These are phyloP conservation scores for Drosophila rellima DNA, from an alignment of 2,888 invertebrate species.

Conservation along the genomic window DNA sequence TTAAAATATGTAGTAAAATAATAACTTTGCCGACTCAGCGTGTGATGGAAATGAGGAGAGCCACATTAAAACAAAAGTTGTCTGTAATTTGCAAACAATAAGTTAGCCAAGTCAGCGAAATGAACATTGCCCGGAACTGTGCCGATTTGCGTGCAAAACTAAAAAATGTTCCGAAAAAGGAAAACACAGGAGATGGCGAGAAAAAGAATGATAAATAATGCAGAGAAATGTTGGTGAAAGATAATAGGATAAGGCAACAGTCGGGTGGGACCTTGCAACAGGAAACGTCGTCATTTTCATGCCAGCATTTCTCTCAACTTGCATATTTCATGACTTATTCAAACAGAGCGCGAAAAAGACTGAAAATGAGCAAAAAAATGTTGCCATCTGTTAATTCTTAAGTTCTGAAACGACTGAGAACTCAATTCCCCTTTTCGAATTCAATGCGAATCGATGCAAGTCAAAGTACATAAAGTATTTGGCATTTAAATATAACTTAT, in stretches of 20 bases:
- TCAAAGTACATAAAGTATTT: conserved; percentile 22
- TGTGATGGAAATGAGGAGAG: neutral
- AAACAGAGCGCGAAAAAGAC: conserved; percentile 18
- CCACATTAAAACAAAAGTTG: conserved; percentile 58
- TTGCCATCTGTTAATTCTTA: conserved; percentile 23
- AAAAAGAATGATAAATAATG: conserved; percentile 35
- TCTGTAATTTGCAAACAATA: conserved; percentile 62
- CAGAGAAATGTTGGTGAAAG: conserved; percentile 42
- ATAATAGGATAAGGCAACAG: conserved; percentile 64
- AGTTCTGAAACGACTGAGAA: conserved; percentile 14
- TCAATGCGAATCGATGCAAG: conserved; percentile 21
- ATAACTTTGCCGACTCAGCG: neutral
- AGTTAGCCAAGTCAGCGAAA: conserved; percentile 67
- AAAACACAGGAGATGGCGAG: conserved; percentile 7
- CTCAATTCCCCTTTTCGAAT: conserved; percentile 43
- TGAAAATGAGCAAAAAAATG: conserved; percentile 29
- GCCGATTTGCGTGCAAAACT: conserved; percentile 68
- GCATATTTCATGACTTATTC: conserved; percentile 69
- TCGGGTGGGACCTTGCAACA: conserved; percentile 44
- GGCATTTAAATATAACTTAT: conserved; percentile 50
- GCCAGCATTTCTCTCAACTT: conserved; percentile 65
- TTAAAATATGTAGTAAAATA: conserved; percentile 7
- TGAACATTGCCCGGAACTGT: conserved; percentile 75
- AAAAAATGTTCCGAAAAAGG: conserved; percentile 45
- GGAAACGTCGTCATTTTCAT: conserved; percentile 69